Base-by-base conservation (phyloP, 2,888 invertebrate genomes). In the Scaptomyza flava region DNA sequence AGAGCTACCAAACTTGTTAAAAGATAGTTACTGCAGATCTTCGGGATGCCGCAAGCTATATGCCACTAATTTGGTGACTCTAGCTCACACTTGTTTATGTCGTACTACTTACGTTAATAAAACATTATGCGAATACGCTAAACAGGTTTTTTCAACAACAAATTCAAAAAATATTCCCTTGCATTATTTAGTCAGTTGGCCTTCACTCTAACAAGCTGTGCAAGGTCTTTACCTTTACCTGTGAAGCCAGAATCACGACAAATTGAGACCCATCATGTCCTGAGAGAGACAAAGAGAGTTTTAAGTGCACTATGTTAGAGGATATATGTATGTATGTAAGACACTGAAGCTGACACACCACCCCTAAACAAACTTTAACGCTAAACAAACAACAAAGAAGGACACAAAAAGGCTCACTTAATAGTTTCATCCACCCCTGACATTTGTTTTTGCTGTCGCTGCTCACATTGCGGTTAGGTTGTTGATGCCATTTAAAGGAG, bases 351-450 rank as follows among this genome's bases (percentile, higher is more conserved):
- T 38, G 14, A 20, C n/a, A 34, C 54, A 2, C 11, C 12, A 20
- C 6, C 8, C 5, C 11, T 17, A 30, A 4, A n/a, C 5, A 48
- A 54, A 43, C 38, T 50, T 38, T 30, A 45, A 38, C 43, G 43
- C 30, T 34, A 54, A 48, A 36, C 43, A 43, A 20, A 41, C 53
- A 50, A 45, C 50, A 53, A 50, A 23, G 42, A 60, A 57, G 23
- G 33, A 45, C 50, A 14, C 46, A 27, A 51, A 52, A 51, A 45
- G 58, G 61, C 57, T 47, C 36, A 34, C 53, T 63, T 72, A 59
- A 61, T 67, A 62, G 50, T 72, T 58, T 12, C 47, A 27, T n/a
- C 20, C 17, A 46, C 36, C 46, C 36, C 38, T 33, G 45, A 46
- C 45, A 50, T 31, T 43, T 56, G 47, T 53, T 56, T 11, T 36